These are phyloP conservation scores for Heliconius himera DNA, from an alignment of 1,140 invertebrate genomes.

Conservation along the genomic window DNA sequence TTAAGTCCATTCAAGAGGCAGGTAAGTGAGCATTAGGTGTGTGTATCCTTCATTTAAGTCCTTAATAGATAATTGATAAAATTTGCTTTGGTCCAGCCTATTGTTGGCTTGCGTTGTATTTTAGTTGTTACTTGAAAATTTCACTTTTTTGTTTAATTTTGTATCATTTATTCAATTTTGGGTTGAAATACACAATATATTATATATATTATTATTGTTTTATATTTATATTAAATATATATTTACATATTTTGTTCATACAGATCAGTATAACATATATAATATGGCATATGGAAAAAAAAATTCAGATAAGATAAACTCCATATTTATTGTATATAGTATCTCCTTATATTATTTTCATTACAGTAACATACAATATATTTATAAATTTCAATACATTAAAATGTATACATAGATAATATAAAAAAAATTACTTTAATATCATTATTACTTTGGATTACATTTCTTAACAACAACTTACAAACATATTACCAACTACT, in stretches of 20 bases:
- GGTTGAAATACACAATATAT: not conserved
- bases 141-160: not conserved
- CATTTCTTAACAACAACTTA: not conserved
- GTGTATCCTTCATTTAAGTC: conserved; percentile 37
- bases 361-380: no score
- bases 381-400: no score
- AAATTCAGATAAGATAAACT: no score
- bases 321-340: no score
- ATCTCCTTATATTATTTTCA: no score
- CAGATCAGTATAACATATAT: no score
- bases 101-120: conserved; percentile 25
- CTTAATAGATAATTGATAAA: conserved; percentile 55
- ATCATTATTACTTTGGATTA: not conserved
- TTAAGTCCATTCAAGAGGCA: conserved; percentile 60
- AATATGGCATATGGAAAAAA: no score
- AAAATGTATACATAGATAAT: not conserved
- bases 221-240: no score
- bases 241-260: no score
- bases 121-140: not conserved
- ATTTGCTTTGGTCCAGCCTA: conserved; percentile 56
- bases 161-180: not conserved
- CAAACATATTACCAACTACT: conserved; percentile 2
- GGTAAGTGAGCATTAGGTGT: conserved; percentile 55
- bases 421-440: not conserved
- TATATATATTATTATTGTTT: no score